phyloP scores from a whole-genome alignment of 2,888 invertebrate species.

The Acrocyrtus sp. region DNA sequence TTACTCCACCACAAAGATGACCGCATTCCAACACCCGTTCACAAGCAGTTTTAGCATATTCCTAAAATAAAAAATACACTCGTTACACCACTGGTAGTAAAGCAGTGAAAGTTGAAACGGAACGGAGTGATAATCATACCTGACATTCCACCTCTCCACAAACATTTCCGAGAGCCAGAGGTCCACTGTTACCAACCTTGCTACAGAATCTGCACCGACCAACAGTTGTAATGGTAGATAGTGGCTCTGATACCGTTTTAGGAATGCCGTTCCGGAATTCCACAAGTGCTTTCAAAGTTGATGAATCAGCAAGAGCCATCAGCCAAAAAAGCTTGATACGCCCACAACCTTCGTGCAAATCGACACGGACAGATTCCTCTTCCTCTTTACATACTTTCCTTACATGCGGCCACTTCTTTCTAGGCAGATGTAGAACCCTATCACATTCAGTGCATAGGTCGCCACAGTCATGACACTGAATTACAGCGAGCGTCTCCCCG shows the following conservation, averaged over 20 bases:
- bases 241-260: slow-evolving; percentile 64
- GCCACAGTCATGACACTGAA: slow-evolving; percentile 91
- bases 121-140: slow-evolving; percentile 68
- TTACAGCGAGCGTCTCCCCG: slow-evolving; percentile 89
- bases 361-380: slow-evolving; percentile 94
- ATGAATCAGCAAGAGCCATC: slow-evolving; percentile 89
- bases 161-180: slow-evolving; percentile 91
- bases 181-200: slow-evolving; percentile 79
- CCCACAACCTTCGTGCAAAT: slow-evolving; percentile 95
- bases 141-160: slow-evolving; percentile 95
- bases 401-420: slow-evolving; percentile 85
- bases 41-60: slow-evolving; percentile 84
- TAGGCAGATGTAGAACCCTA: slow-evolving; percentile 90
- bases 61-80: slow-evolving; percentile 68
- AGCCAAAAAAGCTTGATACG: slow-evolving; percentile 96
- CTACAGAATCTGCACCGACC: slow-evolving; percentile 94
- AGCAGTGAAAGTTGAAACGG: not conserved
- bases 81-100: not conserved
- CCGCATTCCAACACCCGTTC: slow-evolving; percentile 85
- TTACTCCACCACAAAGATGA: slow-evolving; percentile 94
- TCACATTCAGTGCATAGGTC: slow-evolving; percentile 97
- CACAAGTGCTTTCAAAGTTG: slow-evolving; percentile 88
- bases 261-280: slow-evolving; percentile 87
- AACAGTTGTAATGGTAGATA: slow-evolving; percentile 65
- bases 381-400: slow-evolving; percentile 95